Base-by-base conservation (phyloP, 2,797 vertebrate species). In the Oreortyx pictus region DNA sequence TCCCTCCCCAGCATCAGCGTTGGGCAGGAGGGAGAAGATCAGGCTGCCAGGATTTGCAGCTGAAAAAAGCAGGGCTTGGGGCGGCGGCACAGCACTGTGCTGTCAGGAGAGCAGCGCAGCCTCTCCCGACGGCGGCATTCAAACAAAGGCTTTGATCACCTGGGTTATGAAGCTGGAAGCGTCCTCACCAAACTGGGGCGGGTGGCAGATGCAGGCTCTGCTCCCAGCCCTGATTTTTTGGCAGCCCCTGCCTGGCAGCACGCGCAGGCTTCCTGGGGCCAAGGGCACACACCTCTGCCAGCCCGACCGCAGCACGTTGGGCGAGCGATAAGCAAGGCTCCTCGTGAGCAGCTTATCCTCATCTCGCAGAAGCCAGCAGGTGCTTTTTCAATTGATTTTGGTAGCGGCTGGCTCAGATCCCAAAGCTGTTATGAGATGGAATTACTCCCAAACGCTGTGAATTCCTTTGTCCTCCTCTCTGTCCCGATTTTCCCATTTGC, bases 111-210 rank as follows among this genome's bases (percentile, higher is more conserved):
- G 83, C n/a, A 9, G 13, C 0, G 9, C 29, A 23, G 3, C 13
- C 52, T 4, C 12, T 88, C 65, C 77, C 14, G 46, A 20, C 1
- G 43, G 39, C 84, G 83, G 86, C 79, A 56, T 86, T 74, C n/a
- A 80, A 77, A 90, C 82, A 92, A 94, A 91, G 76, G 91, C 95
- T 95, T 93, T 75, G 89, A 91, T 93, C 82, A 2, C 16, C 84
- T 23, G 73, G 0, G 39, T 78, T 60, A 33, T 59, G 43, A 52
- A 86, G 70, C 79, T 61, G 62, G 73, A 47, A 83, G 66, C 76
- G 17, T 54, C 82, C 76, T 57, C 7, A 3, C 27, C 62, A 7
- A 59, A 44, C 50, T 1, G 46, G 67, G 75, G 15, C 24, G 0
- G 8, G 35, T 3, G 2, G 60, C 77, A 54, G 39, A 54, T 4